These are phyloP conservation scores for Rhombomys opimus DNA, from an alignment of 2,113 vertebrate species.

Conservation along the genomic window DNA sequence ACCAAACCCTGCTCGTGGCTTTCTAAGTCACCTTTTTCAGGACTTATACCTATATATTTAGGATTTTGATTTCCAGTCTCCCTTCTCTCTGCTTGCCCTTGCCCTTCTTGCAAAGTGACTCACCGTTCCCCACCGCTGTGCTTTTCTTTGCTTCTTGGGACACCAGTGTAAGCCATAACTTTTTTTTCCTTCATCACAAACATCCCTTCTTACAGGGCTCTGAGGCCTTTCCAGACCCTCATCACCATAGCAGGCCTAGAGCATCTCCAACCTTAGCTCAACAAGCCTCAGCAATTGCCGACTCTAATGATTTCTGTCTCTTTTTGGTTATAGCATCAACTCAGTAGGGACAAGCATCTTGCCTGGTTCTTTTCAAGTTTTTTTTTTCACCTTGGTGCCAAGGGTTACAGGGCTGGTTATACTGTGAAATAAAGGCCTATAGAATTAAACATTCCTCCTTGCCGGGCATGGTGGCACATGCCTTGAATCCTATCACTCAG, in stretches of 20 bases:
- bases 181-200: neutral
- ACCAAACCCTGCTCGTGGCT: neutral
- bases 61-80: neutral
- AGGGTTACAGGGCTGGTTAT: neutral
- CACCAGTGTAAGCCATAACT: neutral
- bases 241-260: neutral
- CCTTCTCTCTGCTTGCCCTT: neutral
- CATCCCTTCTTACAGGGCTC: neutral
- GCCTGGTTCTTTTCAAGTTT: neutral
- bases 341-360: neutral
- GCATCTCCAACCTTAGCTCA: neutral
- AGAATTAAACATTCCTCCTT: neutral
- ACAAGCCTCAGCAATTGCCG: neutral
- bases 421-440: neutral
- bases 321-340: neutral
- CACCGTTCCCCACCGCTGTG: neutral
- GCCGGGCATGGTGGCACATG: no score
- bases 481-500: no score
- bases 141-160: neutral
- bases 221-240: neutral
- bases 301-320: neutral
- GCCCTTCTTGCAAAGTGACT: accelerated
- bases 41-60: neutral
- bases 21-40: neutral
- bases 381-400: neutral